Base-by-base conservation (phyloP, 2,113 vertebrate genomes). In the Gobio gobio region DNA sequence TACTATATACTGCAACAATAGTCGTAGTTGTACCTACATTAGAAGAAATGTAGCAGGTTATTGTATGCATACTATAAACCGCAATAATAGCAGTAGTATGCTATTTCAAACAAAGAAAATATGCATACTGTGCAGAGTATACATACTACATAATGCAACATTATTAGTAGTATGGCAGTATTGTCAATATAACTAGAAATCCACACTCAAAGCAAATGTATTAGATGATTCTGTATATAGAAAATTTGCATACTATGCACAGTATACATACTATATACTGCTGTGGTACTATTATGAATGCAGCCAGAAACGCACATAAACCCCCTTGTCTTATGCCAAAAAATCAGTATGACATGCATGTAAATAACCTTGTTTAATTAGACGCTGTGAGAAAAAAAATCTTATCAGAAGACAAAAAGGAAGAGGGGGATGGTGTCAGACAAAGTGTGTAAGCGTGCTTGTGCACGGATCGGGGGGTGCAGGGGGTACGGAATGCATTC, bases 311-410 rank as follows among this genome's bases (percentile, higher is more conserved):
- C 33, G 9, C 47, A 36, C 24, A 84, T 36, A 70, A 24, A 36
- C 10, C 18, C 9, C 1, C 40, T 14, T 36, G n/a, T 66, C 33
- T 84, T 13, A 29, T 64, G 54, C 56, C 84, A 86, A 89, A 89
- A 92, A 91, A 91, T 92, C 88, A 85, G 86, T 91, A 89, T 91
- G 93, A 91, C 90, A 91, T 89, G 90, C 92, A 94, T 94, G 92
- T 93, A 94, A 95, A 94, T 93, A 91, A 90, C 91, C 92, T 91
- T 90, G 90, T 93, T 94, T 95, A 95, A 95, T 95, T 95, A 94
- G 91, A 92, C 82, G 87, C 89, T 22, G 13, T 68, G 84, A 85
- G 86, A 86, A 79, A 85, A 83, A 83, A 86, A 87, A 83, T 70
- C 29, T 59, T 79, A 84, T 72, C 68, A 86, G 66, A 78, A 64